phyloP scores from a whole-genome alignment of 2,888 invertebrate species.

The Diarsia mendica region DNA sequence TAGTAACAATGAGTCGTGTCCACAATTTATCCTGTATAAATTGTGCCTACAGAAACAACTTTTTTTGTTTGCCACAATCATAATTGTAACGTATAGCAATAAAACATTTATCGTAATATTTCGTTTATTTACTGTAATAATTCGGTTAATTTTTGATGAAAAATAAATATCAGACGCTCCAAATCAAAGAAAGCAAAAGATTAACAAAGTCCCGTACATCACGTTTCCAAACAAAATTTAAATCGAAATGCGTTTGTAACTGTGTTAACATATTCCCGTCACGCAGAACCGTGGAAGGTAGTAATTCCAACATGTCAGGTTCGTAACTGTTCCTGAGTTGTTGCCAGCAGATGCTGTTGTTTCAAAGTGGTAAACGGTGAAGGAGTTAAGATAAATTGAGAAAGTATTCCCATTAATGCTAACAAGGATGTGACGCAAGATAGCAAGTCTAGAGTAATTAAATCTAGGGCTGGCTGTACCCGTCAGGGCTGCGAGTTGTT shows the following conservation, averaged over 20 bases:
- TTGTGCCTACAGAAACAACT: neutral
- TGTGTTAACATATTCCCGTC: constrained; percentile 52
- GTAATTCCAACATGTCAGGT: constrained; percentile 56
- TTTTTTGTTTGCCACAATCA: too few relatives aligned
- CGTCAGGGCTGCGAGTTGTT: too few relatives aligned
- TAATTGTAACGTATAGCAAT: too few relatives aligned
- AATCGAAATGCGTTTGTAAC: constrained; percentile 52
- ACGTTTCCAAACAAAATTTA: constrained; percentile 51
- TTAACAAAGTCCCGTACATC: constrained; percentile 15
- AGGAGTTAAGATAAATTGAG: constrained; percentile 18
- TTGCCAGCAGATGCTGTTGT: constrained; percentile 47
- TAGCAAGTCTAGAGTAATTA: neutral
- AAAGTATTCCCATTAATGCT: constrained; percentile 15
- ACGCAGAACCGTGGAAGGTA: constrained; percentile 58
- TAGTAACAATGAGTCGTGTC: too few relatives aligned
- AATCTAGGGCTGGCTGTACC: neutral
- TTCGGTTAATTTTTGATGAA: too few relatives aligned
- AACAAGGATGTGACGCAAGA: neutral
- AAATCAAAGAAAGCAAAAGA: constrained; percentile 17
- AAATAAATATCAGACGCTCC: too few relatives aligned
- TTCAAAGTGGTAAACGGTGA: neutral
- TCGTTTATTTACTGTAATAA: too few relatives aligned
- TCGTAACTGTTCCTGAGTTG: constrained; percentile 44
- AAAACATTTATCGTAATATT: too few relatives aligned
- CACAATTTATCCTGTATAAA: neutral